A percentile compares a stretch with the other conserved stretches of the same genome.
Conservation (phyloP, 2,888 invertebrate species). For the Parnassius mnemosyne region DNA sequence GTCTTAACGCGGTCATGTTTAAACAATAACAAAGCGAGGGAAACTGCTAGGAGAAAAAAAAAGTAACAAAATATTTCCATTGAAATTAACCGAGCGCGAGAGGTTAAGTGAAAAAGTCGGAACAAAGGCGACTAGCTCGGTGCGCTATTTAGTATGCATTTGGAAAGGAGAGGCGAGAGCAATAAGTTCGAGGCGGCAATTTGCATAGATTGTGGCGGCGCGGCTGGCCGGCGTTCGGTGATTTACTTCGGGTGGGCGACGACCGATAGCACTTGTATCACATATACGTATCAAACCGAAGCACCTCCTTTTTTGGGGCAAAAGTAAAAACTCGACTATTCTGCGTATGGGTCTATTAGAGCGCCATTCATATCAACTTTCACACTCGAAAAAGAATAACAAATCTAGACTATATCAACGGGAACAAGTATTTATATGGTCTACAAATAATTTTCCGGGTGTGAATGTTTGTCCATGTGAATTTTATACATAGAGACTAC, state of each 20-base stretch:
- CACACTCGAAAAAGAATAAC: too few species aligned
- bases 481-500: too few species aligned
- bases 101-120: slow-evolving; percentile 63
- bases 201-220: slow-evolving; percentile 75
- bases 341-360: too few species aligned
- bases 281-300: slow-evolving; percentile 4
- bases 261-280: slow-evolving; percentile 47
- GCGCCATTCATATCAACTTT: too few species aligned
- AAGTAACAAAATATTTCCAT: slow-evolving; percentile 43
- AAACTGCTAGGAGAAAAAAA: slow-evolving; percentile 28
- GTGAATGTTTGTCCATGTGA: too few species aligned
- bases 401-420: too few species aligned
- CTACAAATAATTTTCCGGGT: too few species aligned
- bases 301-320: not conserved
- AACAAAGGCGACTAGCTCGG: slow-evolving; percentile 66
- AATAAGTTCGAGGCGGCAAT: slow-evolving; percentile 75
- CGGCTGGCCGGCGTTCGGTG: slow-evolving; percentile 50
- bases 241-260: slow-evolving; percentile 55
- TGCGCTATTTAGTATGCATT: slow-evolving; percentile 76
- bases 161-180: slow-evolving; percentile 79
- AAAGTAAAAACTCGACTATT: too few species aligned
- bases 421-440: too few species aligned
- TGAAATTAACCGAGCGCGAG: slow-evolving; percentile 45
- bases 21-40: slow-evolving; percentile 28
- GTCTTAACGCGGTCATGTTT: slow-evolving; percentile 26